Evolutionary conservation across 2,113 vertebrate genomes (phyloP).

Genomic region (Phalacrocorax aristotelis): DNA sequence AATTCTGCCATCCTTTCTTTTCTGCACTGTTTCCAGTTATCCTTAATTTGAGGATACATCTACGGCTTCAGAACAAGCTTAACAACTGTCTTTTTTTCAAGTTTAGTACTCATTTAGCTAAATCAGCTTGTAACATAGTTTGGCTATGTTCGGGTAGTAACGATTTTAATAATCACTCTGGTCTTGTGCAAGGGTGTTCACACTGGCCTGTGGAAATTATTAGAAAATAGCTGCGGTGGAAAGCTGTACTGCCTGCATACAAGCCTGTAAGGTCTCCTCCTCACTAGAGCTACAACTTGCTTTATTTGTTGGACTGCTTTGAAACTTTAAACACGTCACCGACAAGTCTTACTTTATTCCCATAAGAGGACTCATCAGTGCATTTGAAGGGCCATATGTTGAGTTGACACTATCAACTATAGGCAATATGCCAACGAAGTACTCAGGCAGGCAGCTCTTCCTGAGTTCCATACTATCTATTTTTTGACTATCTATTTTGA

Average conservation of each 20-base stretch:
- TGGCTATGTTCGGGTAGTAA: background rate
- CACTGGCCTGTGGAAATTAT: background rate
- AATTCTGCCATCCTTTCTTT: constrained; percentile 42
- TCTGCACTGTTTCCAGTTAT: constrained; percentile 21
- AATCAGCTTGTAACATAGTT: background rate
- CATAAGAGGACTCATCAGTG: constrained; percentile 40
- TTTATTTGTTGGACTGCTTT: constrained; percentile 30
- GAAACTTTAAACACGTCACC: constrained; percentile 30
- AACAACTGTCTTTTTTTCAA: constrained; percentile 6
- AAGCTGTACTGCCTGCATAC: background rate
- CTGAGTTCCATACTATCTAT: background rate
- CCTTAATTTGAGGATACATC: constrained; percentile 32
- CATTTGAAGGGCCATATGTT: constrained; percentile 37
- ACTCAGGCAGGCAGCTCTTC: constrained; percentile 11
- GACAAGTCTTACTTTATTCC: constrained; percentile 38
- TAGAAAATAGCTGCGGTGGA: background rate
- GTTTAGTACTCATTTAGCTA: background rate
- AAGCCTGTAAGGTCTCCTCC: background rate
- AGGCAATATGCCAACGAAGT: constrained; percentile 34
- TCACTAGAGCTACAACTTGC: background rate
- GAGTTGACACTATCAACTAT: constrained; percentile 44
- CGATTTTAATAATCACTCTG: background rate
- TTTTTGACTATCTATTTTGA: constrained; percentile 61
- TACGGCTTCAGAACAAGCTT: background rate
- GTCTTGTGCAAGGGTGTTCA: background rate